Evolutionary conservation across 2,113 vertebrate species (phyloP), one percentile per base, ranked within the genome.

Genomic region (Otolemur garnettii): DNA sequence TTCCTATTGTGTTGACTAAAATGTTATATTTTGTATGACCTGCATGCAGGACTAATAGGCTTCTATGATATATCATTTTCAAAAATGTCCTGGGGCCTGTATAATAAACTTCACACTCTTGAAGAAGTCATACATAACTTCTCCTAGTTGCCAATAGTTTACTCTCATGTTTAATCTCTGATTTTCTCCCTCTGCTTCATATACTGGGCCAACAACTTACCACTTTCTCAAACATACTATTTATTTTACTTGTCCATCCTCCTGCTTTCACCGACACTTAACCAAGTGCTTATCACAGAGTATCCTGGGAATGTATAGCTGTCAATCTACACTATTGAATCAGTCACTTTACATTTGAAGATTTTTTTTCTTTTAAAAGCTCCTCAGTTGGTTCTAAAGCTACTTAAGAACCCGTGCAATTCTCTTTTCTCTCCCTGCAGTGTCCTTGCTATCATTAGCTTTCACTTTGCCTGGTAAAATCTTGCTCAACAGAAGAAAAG

Each of bases 391-490:
- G 68, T 78, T 82, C 17, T 69, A 80, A 80, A 80, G 19, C 71
- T 96, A 10, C 53, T 45, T 80, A 78, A 82, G 15, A 91, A 74
- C 17, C 7, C 19, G 24, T 66, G 15, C 60, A 38, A 2, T 62
- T 22, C 12, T 59, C 77, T 60, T 66, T 69, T 90, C 22, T 96
- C 21, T 94, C 14, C 66, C 33, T 92, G n/a, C 26, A 68, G 4
- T 33, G 7, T 86, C 5, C 28, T 81, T 24, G 71, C 26, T 59
- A 59, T 64, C 60, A 42, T 4, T 62, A 84, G 17, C 14, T 95
- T 86, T 94, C 33, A 79, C 42, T 74, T 92, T 86, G 15, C 53
- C 64, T 77, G 53, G 57, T 18, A 95, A 84, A 95, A 50, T 88
- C 45, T 81, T 93, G 22, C 33, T 91, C 71, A 60, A 91, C 5